phyloP scores from a whole-genome alignment of 2,888 invertebrate genomes.

The Willowsia nigromaculata region DNA sequence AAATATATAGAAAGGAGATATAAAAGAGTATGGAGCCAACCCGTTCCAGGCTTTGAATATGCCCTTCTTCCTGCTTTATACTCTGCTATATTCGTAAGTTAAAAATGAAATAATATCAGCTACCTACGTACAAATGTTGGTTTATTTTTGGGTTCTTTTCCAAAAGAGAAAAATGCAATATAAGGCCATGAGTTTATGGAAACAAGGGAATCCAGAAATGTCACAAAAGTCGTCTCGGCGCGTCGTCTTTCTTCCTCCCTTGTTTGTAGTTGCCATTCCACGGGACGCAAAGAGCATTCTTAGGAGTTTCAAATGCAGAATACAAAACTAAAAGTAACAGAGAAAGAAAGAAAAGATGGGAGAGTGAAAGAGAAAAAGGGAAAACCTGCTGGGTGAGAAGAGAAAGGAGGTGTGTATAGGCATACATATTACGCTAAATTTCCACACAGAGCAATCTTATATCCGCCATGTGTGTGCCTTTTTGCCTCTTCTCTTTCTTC shows the following conservation, averaged over 20 bases:
- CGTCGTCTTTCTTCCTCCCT: slow-evolving; percentile 51
- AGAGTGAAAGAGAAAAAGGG: slow-evolving; percentile 12
- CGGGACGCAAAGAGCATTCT: slow-evolving; percentile 68
- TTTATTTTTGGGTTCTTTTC: background rate
- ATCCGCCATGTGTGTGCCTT: background rate
- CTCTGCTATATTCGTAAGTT: background rate
- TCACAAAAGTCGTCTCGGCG: slow-evolving; percentile 66
- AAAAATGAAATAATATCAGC: background rate
- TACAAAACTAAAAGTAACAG: slow-evolving; percentile 33
- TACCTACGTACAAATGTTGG: background rate
- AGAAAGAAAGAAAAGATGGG: background rate
- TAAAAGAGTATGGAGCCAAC: slow-evolving; percentile 40
- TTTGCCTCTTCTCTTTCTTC: slow-evolving; percentile 3
- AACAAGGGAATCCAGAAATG: slow-evolving; percentile 74
- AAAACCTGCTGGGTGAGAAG: slow-evolving; percentile 55
- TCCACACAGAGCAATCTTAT: background rate
- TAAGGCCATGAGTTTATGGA: slow-evolving; percentile 67
- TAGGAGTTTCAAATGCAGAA: slow-evolving; percentile 59
- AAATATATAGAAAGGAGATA: slow-evolving; percentile 22
- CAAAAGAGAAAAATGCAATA: slow-evolving; percentile 12
- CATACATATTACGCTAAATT: slow-evolving; percentile 66
- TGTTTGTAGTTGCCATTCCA: slow-evolving; percentile 66
- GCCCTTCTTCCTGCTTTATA: background rate
- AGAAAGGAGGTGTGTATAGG: slow-evolving; percentile 33
- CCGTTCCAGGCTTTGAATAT: slow-evolving; percentile 59